Base-by-base conservation (phyloP, 2,888 invertebrate genomes). In the Lissocephala sabroskyi region DNA sequence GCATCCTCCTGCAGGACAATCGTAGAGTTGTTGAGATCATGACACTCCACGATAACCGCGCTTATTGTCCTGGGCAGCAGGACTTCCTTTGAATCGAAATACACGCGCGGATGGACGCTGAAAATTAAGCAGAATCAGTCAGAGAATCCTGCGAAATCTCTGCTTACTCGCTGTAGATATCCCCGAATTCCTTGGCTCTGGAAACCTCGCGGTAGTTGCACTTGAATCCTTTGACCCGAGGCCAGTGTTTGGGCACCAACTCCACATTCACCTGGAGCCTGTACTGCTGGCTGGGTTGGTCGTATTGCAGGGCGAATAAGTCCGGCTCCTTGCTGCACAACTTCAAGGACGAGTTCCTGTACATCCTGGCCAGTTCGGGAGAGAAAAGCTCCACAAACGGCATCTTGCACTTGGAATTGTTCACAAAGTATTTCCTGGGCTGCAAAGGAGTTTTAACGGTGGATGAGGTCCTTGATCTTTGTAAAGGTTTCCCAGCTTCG, bases 261-360 rank as follows among this genome's bases (percentile, higher is more conserved):
- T 49, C 35, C 11, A 59, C 55, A 36, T 65, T 49, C 5, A 60
- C 40, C 3, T 51, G 36, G 9, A 73, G 29, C 10, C 32, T 39
- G 14, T 59, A 62, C 1, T 17, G 37, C 16, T 56, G 56, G 3
- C 48, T 45, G 5, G 46, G 49, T 26, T 37, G 41, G 49, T 73
- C 43, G 18, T 55, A 62, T 26, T 44, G 16, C 2, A 58, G 46
- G 1, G 29, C 45, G n/a, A 67, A 64, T 11, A 67, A 37, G 1
- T 63, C 63, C 19, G 55, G 32, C 5, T 47, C 41, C 10, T 41
- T 79, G 7, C 84, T 79, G 62, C 88, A 89, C 0, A 83, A 52
- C 46, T 86, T 85, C 52, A 87, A 87, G 41, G 84, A 84, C 44
- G 84, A 81, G 42, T 84, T 84, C 36, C 84, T 83, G 48, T 87